Percentiles rank a stretch among this genome's conserved stretches.
phyloP scores from a whole-genome alignment of 1,140 invertebrate species.

The Heliconius eleuchia region DNA sequence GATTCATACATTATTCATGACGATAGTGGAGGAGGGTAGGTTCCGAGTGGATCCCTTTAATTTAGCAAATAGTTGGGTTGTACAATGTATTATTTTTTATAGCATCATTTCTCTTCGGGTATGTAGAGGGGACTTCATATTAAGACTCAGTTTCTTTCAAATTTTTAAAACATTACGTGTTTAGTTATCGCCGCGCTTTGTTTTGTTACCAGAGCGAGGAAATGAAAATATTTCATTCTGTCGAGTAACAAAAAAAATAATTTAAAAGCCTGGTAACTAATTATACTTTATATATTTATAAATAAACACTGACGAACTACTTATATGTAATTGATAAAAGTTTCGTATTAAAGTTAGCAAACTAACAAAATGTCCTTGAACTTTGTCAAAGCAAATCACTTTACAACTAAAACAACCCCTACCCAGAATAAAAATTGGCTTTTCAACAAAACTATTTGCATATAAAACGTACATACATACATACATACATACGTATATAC shows the following conservation, averaged over 20 bases:
- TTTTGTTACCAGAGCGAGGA: no score
- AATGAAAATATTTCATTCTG: no score
- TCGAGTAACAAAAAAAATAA: no score
- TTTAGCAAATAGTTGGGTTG: not conserved
- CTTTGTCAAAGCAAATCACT: not conserved
- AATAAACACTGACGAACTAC: not conserved
- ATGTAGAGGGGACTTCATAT: no score
- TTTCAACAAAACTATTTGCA: not conserved
- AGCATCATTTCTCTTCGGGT: no score
- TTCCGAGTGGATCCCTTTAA: not conserved
- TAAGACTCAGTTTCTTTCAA: no score
- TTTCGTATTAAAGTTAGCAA: not conserved
- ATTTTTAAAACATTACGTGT: no score
- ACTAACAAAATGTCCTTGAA: not conserved
- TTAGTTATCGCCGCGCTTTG: no score
- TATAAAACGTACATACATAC: not conserved
- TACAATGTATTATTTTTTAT: not conserved
- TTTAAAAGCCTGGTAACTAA: no score
- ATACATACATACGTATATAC: not conserved
- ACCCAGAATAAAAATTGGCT: not conserved
- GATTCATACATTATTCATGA: conserved; percentile 12
- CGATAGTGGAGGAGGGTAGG: not conserved
- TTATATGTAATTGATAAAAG: not conserved
- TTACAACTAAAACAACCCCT: not conserved
- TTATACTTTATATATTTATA: no score